Evolutionary conservation across 2,113 vertebrate genomes (phyloP), one percentile per base, ranked within the genome.

Genomic region (Hydrolagus affinis): DNA sequence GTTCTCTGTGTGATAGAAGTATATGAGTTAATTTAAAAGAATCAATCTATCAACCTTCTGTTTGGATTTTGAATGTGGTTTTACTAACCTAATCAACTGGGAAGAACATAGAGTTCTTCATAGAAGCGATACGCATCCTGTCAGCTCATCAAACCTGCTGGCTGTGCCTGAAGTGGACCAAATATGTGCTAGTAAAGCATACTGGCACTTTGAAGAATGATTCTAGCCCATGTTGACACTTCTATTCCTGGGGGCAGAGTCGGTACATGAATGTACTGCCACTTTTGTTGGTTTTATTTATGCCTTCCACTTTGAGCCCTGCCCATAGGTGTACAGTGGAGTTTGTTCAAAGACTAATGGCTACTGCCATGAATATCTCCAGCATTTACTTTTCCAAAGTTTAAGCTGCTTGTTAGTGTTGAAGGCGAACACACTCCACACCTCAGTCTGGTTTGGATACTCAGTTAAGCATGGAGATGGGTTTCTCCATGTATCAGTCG

Each of bases 151-250:
- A 83, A 83, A 83, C 14, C 78, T 32, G 32, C 59, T 30, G 28
- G 62, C 25, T 66, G 25, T 68, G 28, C 28, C 62, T 32, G 25
- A 14, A 83, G 78, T 66, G 78, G 78, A 30, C 3, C 44, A 66
- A 68, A 66, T 19, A 68, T 66, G 62, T 66, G 57, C 60, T 68
- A 28, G n/a, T 80, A 80, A 83, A 66, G 78, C 78, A 68, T 64
- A 83, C 76, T 80, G 76, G 57, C 76, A 80, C 66, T 32, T 83
- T 14, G 0, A 62, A 83, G 78, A 83, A 66, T 83, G 78, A 83
- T 83, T 28, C 10, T 30, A 30, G 25, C 30, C 62, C 9, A 32
- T 83, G 25, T 1, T 83, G 60, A 25, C 57, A 80, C 76, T 30
- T 80, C 28, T 80, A 25, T 62, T 83, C 60, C 44, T 64, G 62